Conservation (phyloP, 1,140 invertebrate genomes). For the Dinoponera quadriceps region DNA sequence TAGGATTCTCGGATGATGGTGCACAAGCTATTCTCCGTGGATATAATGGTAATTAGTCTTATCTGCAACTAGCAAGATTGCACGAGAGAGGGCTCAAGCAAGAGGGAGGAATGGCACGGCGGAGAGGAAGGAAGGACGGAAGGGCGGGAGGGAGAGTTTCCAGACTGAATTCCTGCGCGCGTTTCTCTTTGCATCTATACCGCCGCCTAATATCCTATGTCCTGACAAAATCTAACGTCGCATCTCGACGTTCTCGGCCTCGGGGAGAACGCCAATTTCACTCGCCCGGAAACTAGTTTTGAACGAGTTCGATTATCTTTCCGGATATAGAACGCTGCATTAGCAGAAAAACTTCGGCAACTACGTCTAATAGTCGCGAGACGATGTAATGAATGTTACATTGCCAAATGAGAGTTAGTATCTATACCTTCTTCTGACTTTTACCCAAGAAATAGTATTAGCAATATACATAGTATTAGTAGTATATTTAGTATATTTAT, state of each 20-base stretch:
- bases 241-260: slow-evolving; percentile 65
- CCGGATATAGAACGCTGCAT: slow-evolving; percentile 10
- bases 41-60: slow-evolving; percentile 83
- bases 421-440: no score
- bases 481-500: no score
- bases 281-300: slow-evolving; percentile 60
- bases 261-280: slow-evolving; percentile 66
- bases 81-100: slow-evolving; percentile 65
- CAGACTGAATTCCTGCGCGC: slow-evolving; percentile 67
- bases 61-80: slow-evolving; percentile 79
- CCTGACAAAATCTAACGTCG: slow-evolving; percentile 74
- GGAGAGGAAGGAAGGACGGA: slow-evolving; percentile 19
- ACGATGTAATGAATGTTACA: neutral
- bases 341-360: slow-evolving; percentile 38
- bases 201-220: slow-evolving; percentile 72
- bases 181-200: slow-evolving; percentile 60
- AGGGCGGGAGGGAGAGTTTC: slow-evolving; percentile 60
- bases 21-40: slow-evolving; percentile 73
- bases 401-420: neutral
- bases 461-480: no score
- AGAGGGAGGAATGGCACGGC: slow-evolving; percentile 46
- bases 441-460: no score
- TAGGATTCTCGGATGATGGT: slow-evolving; percentile 74
- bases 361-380: slow-evolving; percentile 14
- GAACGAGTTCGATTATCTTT: slow-evolving; percentile 58